phyloP scores from a whole-genome alignment of 2,888 invertebrate species.

The Fragum fragum region DNA sequence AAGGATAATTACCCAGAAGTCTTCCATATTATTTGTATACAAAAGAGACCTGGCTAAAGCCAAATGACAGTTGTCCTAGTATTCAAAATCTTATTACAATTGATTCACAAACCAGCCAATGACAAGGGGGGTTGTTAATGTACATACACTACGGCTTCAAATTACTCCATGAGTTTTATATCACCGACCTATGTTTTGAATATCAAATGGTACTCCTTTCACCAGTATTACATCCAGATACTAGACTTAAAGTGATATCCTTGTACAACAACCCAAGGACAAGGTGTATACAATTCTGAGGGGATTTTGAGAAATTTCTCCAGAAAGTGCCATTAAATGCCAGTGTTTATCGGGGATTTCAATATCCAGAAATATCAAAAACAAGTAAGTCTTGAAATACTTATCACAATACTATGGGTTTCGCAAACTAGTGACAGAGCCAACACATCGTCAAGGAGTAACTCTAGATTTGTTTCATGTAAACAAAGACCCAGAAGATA shows the following conservation, averaged over 20 bases:
- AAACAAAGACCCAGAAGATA: constrained; percentile 23
- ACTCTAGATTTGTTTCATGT: constrained; percentile 36
- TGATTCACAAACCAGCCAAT: not conserved
- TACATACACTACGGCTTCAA: constrained; percentile 30
- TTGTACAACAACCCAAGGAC: constrained; percentile 32
- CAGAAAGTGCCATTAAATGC: constrained; percentile 24
- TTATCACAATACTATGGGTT: constrained; percentile 40
- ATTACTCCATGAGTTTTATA: constrained; percentile 12
- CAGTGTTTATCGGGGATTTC: not conserved
- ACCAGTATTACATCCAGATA: not conserved
- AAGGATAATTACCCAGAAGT: not conserved
- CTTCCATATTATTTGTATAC: constrained; percentile 26
- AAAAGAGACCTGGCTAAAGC: constrained; percentile 4
- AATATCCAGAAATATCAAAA: constrained; percentile 26
- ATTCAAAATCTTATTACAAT: not conserved
- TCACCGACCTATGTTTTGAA: constrained; percentile 1
- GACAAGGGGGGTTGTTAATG: constrained; percentile 26
- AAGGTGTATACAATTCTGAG: not conserved
- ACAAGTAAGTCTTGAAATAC: constrained; percentile 28
- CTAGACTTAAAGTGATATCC: constrained; percentile 11
- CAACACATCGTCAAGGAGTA: constrained; percentile 48
- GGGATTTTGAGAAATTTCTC: constrained; percentile 15
- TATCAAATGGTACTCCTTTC: constrained; percentile 26
- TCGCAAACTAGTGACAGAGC: constrained; percentile 33
- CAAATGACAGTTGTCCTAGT: not conserved